These are phyloP conservation scores for Thereva unica DNA, from an alignment of 2,888 invertebrate genomes.

Conservation along the genomic window DNA sequence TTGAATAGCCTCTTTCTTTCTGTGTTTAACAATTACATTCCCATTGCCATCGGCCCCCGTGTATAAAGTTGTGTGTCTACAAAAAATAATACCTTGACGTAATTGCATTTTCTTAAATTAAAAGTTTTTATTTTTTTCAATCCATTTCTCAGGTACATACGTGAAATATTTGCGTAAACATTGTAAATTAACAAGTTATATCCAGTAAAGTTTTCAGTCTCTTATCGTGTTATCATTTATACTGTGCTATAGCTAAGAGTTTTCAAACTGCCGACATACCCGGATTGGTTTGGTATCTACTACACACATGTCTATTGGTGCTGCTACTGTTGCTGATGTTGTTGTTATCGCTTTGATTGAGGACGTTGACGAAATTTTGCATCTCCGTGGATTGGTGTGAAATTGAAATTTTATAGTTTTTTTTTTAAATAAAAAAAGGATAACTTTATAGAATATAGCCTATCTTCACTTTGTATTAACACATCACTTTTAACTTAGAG, in stretches of 20 bases:
- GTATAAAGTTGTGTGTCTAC: too few species aligned
- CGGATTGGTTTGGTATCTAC: conserved; percentile 40
- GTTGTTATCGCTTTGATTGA: conserved; percentile 40
- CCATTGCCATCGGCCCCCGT: too few species aligned
- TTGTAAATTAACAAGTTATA: conserved; percentile 21
- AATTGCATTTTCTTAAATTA: neutral
- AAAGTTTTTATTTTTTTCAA: conserved; percentile 13
- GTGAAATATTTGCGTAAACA: conserved; percentile 13
- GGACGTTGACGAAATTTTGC: conserved; percentile 39
- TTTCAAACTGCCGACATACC: conserved; percentile 34
- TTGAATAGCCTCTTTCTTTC: too few species aligned
- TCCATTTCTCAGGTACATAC: conserved; percentile 6
- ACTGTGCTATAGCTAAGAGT: conserved; percentile 7
- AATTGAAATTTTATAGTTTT: neutral
- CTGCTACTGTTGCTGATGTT: conserved; percentile 40
- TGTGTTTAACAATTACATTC: too few species aligned
- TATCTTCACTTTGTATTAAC: too few species aligned
- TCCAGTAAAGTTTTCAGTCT: conserved; percentile 1
- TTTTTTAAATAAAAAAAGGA: neutral
- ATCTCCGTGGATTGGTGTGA: conserved; percentile 4
- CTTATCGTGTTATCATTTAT: neutral
- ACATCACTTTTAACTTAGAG: too few species aligned
- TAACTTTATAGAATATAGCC: too few species aligned
- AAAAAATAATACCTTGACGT: neutral
- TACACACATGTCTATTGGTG: conserved; percentile 38